Evolutionary conservation across 2,113 vertebrate genomes (phyloP).

Genomic region (Aythya baeri): DNA sequence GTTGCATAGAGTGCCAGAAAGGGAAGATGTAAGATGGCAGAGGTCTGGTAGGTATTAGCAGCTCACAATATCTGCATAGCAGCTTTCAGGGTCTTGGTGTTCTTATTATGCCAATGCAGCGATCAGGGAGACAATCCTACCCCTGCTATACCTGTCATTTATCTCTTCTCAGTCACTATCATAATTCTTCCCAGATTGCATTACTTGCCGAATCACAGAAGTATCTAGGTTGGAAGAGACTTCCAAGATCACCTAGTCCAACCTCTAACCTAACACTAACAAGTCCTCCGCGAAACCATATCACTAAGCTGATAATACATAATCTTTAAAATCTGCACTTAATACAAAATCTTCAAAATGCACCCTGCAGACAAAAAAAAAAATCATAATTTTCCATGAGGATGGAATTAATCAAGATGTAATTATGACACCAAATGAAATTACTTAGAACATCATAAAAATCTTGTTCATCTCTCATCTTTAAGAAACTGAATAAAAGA

Average conservation of each 20-base stretch:
- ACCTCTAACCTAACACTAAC: no score
- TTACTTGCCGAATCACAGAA: background rate
- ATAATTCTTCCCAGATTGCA: background rate
- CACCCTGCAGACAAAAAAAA: background rate
- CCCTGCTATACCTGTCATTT: background rate
- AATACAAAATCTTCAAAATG: background rate
- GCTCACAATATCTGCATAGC: background rate
- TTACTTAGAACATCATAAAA: background rate
- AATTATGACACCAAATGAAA: background rate
- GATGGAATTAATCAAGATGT: background rate
- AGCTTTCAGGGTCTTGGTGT: background rate
- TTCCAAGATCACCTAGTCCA: no score
- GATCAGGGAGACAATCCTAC: background rate
- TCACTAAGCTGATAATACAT: background rate
- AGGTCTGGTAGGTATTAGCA: background rate
- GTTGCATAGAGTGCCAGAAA: background rate
- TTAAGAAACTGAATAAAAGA: background rate
- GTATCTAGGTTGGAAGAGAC: no score
- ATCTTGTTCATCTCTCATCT: background rate
- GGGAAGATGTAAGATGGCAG: background rate
- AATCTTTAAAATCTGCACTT: background rate
- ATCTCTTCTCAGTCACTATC: background rate
- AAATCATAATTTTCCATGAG: background rate
- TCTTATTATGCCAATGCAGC: background rate
- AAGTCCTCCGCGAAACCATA: no score